Conservation (phyloP, 92 coral and sea anemone species). For the Meandrina meandrites region DNA sequence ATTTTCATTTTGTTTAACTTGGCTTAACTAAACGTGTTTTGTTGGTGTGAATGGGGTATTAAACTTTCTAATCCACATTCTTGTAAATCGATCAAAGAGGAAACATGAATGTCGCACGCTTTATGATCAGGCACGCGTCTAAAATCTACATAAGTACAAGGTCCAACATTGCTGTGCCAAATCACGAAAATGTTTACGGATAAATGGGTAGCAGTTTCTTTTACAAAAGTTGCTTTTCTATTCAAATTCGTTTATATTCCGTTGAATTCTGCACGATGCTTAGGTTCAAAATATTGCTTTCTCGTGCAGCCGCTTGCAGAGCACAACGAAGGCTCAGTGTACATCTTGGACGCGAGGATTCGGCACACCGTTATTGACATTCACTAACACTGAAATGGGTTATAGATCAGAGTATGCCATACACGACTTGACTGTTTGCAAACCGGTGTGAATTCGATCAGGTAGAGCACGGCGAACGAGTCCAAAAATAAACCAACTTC, state of each 20-base stretch:
- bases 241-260: background rate
- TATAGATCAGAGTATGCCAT: background rate
- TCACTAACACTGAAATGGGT: background rate
- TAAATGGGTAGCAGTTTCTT: background rate
- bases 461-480: background rate
- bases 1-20: too few species aligned
- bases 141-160: background rate
- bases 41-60: too few species aligned
- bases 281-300: background rate
- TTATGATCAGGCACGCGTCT: background rate
- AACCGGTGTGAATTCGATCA: background rate
- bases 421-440: background rate
- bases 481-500: too few species aligned
- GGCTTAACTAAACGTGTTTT: too few species aligned
- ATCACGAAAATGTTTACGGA: background rate
- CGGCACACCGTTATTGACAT: background rate
- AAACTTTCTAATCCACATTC: background rate
- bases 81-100: background rate
- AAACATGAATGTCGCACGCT: background rate
- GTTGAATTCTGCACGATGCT: background rate
- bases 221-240: background rate
- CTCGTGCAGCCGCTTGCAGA: background rate
- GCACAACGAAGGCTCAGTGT: background rate
- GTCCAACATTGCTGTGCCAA: conserved; percentile 3
- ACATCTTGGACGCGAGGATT: background rate